Evolutionary conservation across 1,140 invertebrate genomes (phyloP).

Genomic region (Chionoecetes opilio): DNA sequence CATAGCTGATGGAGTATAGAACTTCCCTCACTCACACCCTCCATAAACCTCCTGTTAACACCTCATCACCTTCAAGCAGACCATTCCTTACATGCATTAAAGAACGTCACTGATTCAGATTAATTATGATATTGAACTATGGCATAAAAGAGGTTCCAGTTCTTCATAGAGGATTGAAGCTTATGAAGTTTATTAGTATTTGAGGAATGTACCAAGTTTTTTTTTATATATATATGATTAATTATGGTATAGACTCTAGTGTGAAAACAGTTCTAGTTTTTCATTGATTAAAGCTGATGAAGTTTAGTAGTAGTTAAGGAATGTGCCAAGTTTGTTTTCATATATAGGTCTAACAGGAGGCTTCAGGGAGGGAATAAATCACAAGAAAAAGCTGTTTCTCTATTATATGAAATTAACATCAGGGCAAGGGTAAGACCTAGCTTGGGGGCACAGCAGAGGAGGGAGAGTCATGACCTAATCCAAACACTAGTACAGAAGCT

Average conservation of each 20-base stretch:
- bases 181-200: no score
- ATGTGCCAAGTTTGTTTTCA: neutral
- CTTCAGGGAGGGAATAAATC: neutral
- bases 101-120: neutral
- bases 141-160: no score
- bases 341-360: neutral
- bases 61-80: no score
- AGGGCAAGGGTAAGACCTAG: neutral
- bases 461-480: neutral
- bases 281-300: no score
- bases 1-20: no score
- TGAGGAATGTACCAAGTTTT: no score
- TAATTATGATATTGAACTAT: neutral
- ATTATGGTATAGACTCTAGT: no score
- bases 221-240: no score
- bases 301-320: no score
- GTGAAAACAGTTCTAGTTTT: no score
- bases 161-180: no score
- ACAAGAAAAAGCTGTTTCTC: neutral
- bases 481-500: conserved; percentile 7
- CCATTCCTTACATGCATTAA: no score
- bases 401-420: neutral
- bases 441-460: neutral
- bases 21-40: neutral
- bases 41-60: neutral